These are phyloP conservation scores for Chelonus insularis DNA, from an alignment of 1,140 invertebrate genomes.

Conservation along the genomic window DNA sequence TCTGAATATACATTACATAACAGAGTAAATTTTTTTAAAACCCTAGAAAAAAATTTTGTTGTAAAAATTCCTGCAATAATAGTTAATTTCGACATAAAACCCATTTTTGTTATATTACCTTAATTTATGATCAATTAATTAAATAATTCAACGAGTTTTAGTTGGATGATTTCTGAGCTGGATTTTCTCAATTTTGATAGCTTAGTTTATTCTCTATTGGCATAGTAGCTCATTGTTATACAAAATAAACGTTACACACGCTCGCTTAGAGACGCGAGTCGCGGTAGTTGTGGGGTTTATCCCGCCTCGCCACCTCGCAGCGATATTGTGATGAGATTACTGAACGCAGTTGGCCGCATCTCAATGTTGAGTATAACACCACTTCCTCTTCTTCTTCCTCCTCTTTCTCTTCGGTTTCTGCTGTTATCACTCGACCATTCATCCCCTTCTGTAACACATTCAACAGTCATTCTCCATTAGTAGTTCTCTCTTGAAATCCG, in stretches of 20 bases:
- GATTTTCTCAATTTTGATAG: too few relatives aligned
- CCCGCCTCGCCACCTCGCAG: slow-evolving; percentile 56
- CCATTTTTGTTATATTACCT: too few relatives aligned
- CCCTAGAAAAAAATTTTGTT: too few relatives aligned
- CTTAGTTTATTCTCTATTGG: slow-evolving; percentile 13
- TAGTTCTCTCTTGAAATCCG: background rate
- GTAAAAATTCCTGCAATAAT: too few relatives aligned
- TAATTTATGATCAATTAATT: too few relatives aligned
- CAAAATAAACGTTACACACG: slow-evolving; percentile 43
- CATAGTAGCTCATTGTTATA: slow-evolving; percentile 35
- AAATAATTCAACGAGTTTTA: too few relatives aligned
- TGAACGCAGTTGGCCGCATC: slow-evolving; percentile 55
- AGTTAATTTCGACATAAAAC: too few relatives aligned
- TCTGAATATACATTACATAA: too few relatives aligned
- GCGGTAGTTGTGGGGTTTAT: slow-evolving; percentile 47
- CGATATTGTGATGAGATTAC: slow-evolving; percentile 61
- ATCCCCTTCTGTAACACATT: background rate
- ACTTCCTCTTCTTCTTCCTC: background rate
- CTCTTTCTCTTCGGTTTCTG: background rate
- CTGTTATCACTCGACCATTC: background rate
- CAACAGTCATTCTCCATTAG: background rate
- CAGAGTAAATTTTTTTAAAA: too few relatives aligned
- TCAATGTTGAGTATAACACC: slow-evolving; percentile 53
- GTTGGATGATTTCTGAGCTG: too few relatives aligned
- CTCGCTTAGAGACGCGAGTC: slow-evolving; percentile 33